phyloP scores from a whole-genome alignment of 1,140 invertebrate genomes.

The Zaprionus lachaisei region DNA sequence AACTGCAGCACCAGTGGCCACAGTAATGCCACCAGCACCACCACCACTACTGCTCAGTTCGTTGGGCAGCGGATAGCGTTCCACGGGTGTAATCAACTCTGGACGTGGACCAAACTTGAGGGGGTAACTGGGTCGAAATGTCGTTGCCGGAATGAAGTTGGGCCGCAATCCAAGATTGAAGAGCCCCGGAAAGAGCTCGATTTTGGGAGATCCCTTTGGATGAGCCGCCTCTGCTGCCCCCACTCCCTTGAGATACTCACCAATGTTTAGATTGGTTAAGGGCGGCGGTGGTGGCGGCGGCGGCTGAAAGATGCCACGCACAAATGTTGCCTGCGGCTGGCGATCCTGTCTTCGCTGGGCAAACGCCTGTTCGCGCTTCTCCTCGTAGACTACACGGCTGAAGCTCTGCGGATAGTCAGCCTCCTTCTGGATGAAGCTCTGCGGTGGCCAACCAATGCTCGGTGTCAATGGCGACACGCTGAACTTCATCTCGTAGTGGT shows the following conservation, averaged over 20 bases:
- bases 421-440: constrained; percentile 78
- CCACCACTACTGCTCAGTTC: constrained; percentile 25
- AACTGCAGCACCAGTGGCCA: not conserved
- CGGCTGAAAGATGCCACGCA: constrained; percentile 65
- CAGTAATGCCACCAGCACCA: not conserved
- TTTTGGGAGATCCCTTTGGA: constrained; percentile 46
- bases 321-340: constrained; percentile 70
- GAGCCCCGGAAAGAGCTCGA: constrained; percentile 66
- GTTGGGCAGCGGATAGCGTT: constrained; percentile 40
- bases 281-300: constrained; percentile 40
- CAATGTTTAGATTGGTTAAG: constrained; percentile 70
- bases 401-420: constrained; percentile 80
- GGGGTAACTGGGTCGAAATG: constrained; percentile 72
- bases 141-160: constrained; percentile 66
- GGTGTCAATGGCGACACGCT: constrained; percentile 85
- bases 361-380: constrained; percentile 45
- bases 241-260: constrained; percentile 68
- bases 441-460: constrained; percentile 40
- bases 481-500: constrained; percentile 88
- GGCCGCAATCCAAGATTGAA: constrained; percentile 57
- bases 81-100: constrained; percentile 31
- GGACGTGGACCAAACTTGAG: constrained; percentile 50
- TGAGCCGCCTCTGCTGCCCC: constrained; percentile 2
- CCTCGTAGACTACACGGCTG: constrained; percentile 50
- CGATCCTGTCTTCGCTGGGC: constrained; percentile 70